Evolutionary conservation across 2,113 vertebrate genomes (phyloP), one percentile per base, ranked within the genome.

Genomic region (Sarotherodon lohbergeri): DNA sequence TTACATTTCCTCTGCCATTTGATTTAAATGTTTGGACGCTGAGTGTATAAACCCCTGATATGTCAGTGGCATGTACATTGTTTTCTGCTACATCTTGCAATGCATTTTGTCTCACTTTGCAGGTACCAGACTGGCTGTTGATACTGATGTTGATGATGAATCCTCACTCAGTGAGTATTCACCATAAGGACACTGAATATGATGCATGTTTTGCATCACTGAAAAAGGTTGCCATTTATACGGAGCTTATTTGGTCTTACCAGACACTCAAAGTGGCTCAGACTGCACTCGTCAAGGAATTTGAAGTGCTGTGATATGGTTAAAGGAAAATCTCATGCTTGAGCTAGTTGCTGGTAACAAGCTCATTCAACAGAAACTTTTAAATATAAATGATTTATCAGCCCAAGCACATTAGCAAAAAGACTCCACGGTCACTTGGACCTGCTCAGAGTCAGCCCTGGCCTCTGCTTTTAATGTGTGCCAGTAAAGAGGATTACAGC

Each of bases 21-120:
- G n/a, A 71, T 71, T 71, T 71, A 27, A 43, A 71, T 16, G 66
- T 27, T 46, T 71, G 13, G 13, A 71, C 22, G 0, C 13, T 0
- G 22, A 27, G 22, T 46, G 41, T 73, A 29, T 48, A 73, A 73
- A 48, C 0, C 34, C 39, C 19, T 17, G 1, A 24, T 24, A 43
- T 73, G 68, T 71, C 66, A 71, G 39, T 43, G 66, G n/a, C 22
- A 43, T 24, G n/a, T 9, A 43, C 0, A 71, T 0, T 0, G 39
- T 24, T 71, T 71, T 27, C 39, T 43, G 66, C 66, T 71, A 71
- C 13, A 43, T 43, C 39, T 24, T 43, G 13, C 66, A 24, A 0
- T 6, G 39, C 39, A 46, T 24, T 71, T 6, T 43, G 39, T 43
- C 66, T 43, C n/a, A 71, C 13, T 0, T 27, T 43, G 39, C 66